A percentile compares a stretch with the other conserved stretches of the same genome.
Evolutionary conservation across 92 coral and sea anemone genomes (phyloP).

Genomic region (Pocillopora grandis): DNA sequence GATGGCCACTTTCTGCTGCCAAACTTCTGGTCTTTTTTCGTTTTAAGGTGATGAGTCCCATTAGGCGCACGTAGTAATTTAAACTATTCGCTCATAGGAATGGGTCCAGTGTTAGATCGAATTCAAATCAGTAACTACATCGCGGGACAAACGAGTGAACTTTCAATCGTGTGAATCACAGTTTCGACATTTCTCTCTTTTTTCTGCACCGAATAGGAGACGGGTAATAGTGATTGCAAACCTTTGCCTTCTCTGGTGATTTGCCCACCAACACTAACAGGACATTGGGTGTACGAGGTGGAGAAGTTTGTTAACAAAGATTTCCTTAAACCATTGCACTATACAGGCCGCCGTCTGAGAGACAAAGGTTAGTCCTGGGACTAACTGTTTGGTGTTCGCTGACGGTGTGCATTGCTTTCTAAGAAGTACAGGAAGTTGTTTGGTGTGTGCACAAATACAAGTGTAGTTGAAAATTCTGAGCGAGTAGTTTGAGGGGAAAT

Average conservation of each 20-base stretch:
- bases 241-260: slow-evolving; percentile 95
- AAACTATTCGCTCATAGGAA: too few species aligned
- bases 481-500: neutral
- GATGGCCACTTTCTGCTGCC: too few species aligned
- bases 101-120: too few species aligned
- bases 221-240: slow-evolving; percentile 76
- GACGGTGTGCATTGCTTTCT: too few species aligned
- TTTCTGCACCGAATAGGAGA: slow-evolving; percentile 50
- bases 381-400: neutral
- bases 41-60: too few species aligned
- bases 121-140: too few species aligned
- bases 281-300: slow-evolving; percentile 99
- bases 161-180: too few species aligned
- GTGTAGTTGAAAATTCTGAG: neutral
- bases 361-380: slow-evolving; percentile 65
- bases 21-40: too few species aligned
- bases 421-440: too few species aligned
- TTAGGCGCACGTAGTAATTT: neutral
- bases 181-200: neutral
- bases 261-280: slow-evolving; percentile 97
- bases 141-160: too few species aligned
- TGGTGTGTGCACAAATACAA: too few species aligned
- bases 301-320: slow-evolving; percentile 96
- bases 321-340: slow-evolving; percentile 89
- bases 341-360: slow-evolving; percentile 94